Conservation (phyloP, 1,140 invertebrate genomes). For the Pseudachorutes palmiensis region DNA sequence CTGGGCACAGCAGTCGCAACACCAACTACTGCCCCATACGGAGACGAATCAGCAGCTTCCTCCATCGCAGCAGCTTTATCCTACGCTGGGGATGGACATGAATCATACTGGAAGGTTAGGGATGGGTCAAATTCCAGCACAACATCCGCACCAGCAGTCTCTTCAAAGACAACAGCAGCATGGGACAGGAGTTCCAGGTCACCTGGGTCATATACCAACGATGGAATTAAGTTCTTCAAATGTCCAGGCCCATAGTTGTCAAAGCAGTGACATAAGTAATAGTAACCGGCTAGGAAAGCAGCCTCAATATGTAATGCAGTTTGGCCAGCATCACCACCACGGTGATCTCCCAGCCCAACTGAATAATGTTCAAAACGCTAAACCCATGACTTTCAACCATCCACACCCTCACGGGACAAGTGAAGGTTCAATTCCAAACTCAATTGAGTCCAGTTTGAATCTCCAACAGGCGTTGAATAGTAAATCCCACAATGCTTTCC, state of each 20-base stretch:
- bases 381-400: too few relatives aligned
- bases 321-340: not conserved
- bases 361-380: not conserved
- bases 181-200: constrained; percentile 6
- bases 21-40: not conserved
- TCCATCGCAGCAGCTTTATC: constrained; percentile 23
- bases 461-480: not conserved
- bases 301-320: not conserved
- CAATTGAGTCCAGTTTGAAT: not conserved
- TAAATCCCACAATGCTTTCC: not conserved
- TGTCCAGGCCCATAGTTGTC: too few relatives aligned
- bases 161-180: constrained; percentile 24
- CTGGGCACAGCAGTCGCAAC: constrained; percentile 20
- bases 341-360: not conserved
- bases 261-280: constrained; percentile 6
- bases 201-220: constrained; percentile 13
- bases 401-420: too few relatives aligned
- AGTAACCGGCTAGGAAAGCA: not conserved
- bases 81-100: not conserved
- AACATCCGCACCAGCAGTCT: constrained; percentile 34
- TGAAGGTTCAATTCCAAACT: not conserved
- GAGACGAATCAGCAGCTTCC: constrained; percentile 28
- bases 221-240: constrained; percentile 2
- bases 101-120: not conserved
- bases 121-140: constrained; percentile 22